Evolutionary conservation across 1,140 invertebrate species (phyloP), one percentile per base, ranked within the genome.

Genomic region (Drosophila novamexicana): DNA sequence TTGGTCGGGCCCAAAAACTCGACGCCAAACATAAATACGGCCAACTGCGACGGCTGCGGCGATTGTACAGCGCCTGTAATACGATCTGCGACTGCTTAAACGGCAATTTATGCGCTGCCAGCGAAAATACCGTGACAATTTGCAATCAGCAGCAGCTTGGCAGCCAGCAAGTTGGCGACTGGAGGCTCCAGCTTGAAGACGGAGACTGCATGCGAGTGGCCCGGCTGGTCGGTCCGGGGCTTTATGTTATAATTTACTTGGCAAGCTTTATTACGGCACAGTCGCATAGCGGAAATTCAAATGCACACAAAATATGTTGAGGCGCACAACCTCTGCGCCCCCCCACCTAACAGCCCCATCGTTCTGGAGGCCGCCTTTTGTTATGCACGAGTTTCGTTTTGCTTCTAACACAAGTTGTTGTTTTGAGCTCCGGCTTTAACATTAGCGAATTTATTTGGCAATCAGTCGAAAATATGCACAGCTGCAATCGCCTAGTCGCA

Each of bases 61-160:
- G 65, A 78, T 67, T 66, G 75, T 65, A 69, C 79, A 59, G 64
- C 73, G 67, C 67, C 67, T 54, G 58, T 49, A 70, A 63, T 70
- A 58, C 50, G 49, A 70, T 62, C 57, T 74, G 57, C 36, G 57
- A 36, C 42, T 59, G 69, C 64, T 84, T 89, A 80, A 84, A 80
- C 85, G 74, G 64, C 74, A 90, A 89, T 89, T 89, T 89, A 90
- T 90, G 85, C 75, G 84, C 84, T 89, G 86, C 85, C 80, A 68
- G 84, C 75, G 69, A 89, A 88, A 86, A 88, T 88, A 89, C 84
- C 85, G 85, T 89, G 85, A 89, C 84, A 88, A 88, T 88, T 89
- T 84, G 85, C 84, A 84, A 89, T 88, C 84, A 88, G 84, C 83
- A 49, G 68, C 62, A 62, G 56, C 65, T 29, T 29, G 61, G 42